Conservation (phyloP, 2,888 invertebrate species). For the Spatulosminthurus flaviceps region DNA sequence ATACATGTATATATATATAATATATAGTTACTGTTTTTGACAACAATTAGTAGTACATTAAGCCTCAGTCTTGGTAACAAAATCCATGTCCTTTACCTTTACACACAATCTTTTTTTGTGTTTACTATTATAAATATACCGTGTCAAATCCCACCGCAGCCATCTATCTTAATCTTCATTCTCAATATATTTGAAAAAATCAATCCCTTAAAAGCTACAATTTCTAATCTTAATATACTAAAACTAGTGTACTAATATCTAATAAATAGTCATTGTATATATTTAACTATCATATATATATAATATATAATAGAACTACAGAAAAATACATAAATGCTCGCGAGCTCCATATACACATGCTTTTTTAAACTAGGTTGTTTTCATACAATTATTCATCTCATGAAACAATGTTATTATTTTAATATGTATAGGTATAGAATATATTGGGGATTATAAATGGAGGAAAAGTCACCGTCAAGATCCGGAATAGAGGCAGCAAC, state of each 20-base stretch:
- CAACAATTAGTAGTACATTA: conserved; percentile 32
- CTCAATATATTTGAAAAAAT: background rate
- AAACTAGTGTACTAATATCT: no score
- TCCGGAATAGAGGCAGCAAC: background rate
- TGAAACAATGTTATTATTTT: no score
- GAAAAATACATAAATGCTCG: conserved; percentile 7
- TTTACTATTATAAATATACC: conserved; percentile 9
- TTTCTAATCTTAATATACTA: no score
- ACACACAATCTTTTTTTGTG: conserved; percentile 4
- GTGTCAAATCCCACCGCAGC: background rate
- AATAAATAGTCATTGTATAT: no score
- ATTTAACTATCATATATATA: no score
- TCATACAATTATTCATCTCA: no score
- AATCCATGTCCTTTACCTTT: conserved; percentile 30
- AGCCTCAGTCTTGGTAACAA: conserved; percentile 45
- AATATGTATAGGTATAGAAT: no score
- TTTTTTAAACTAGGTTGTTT: no score
- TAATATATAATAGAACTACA: no score
- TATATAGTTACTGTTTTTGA: conserved; percentile 15
- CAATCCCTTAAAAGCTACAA: background rate
- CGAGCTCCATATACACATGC: background rate
- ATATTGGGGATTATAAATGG: no score
- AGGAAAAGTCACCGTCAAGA: no score
- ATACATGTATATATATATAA: background rate
- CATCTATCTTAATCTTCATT: background rate